phyloP scores from a whole-genome alignment of 2,888 invertebrate genomes.

The Calameuta pallipes region DNA sequence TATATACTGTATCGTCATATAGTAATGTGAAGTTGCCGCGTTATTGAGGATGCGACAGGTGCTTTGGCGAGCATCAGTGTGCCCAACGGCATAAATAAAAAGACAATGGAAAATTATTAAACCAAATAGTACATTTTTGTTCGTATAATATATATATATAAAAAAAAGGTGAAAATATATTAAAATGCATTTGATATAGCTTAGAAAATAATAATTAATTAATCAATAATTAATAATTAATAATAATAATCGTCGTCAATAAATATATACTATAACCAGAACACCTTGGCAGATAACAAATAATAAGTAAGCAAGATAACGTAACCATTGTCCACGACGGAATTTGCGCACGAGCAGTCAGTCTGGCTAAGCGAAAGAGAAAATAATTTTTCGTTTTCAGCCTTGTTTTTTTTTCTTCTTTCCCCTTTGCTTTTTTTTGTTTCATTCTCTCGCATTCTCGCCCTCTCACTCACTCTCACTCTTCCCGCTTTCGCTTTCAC shows the following conservation, averaged over 20 bases:
- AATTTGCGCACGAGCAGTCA: conserved; percentile 48
- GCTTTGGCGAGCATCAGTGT: conserved; percentile 14
- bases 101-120: conserved; percentile 61
- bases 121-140: conserved; percentile 66
- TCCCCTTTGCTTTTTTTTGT: conserved; percentile 11
- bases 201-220: conserved; percentile 23
- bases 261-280: conserved; percentile 66
- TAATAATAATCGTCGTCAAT: conserved; percentile 44
- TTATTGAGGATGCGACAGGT: conserved; percentile 57
- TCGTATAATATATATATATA: conserved; percentile 45
- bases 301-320: conserved; percentile 65
- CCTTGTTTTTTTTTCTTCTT: conserved; percentile 26
- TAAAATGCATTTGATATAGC: conserved; percentile 61
- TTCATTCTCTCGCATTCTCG: conserved; percentile 8
- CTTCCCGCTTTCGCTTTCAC: not conserved
- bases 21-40: not conserved
- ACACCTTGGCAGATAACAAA: conserved; percentile 66
- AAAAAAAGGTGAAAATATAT: conserved; percentile 64
- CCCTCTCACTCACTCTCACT: conserved; percentile 8
- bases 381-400: conserved; percentile 20
- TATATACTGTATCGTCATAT: not conserved
- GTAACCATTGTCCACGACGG: conserved; percentile 35
- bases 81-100: conserved; percentile 49
- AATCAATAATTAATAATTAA: conserved; percentile 43
- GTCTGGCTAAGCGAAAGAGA: not conserved